Evolutionary conservation across 2,113 vertebrate species (phyloP), one percentile per base, ranked within the genome.

Genomic region (Holacanthus passer): DNA sequence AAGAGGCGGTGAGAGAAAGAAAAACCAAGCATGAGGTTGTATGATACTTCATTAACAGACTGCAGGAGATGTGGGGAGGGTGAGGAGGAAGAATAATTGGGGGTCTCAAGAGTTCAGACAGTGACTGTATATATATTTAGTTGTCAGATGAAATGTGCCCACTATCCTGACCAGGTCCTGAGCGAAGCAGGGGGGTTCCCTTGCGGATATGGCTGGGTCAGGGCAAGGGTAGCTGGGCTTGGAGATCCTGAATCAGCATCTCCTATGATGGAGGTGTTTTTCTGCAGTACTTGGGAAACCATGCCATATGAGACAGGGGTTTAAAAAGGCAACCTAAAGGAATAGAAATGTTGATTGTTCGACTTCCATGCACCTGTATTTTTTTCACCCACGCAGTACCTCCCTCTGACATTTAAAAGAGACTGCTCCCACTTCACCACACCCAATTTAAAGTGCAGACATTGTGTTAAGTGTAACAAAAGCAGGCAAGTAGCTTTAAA

Each of bases 171-270:
- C 73, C 59, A 81, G 83, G 77, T 47, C 79, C 39, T 22, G 20
- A 14, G 64, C 59, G 8, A 67, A 75, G 81, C n/a, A 37, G 35
- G 53, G 82, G 68, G 91, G 78, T 70, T 93, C 92, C 83, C 88
- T 91, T 70, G 58, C 50, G 76, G 83, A 83, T 89, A 77, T 68
- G 73, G 77, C 80, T 83, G 48, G 91, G 91, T 93, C 82, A 89
- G 78, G 29, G 14, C 0, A n/a, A 92, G 81, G 81, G 60, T 84
- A 77, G 73, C 58, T 84, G 77, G 81, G 52, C 63, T 82, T 48
- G 89, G 65, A 79, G 79, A 81, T 27, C 39, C 91, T 94, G 93
- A 94, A 91, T 95, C 94, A 94, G 92, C 93, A 93, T 35, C 82
- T 90, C 67, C 59, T 74, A 4, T 41, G 58, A 37, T 66, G 71